phyloP scores from a whole-genome alignment of 2,797 vertebrate species.

The Aotus griseimembra region DNA sequence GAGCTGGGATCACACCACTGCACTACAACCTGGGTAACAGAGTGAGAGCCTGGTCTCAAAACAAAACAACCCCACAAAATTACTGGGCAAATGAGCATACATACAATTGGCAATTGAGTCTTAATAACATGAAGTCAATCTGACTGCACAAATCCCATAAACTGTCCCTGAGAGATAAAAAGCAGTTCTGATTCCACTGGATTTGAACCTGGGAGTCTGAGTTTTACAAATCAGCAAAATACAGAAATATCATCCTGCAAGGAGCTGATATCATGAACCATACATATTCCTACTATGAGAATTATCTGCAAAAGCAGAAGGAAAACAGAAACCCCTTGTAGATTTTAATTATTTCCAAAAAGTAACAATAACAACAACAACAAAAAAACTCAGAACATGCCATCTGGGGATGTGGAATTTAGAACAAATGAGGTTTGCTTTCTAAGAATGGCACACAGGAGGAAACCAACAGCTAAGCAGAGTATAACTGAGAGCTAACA shows the following conservation, averaged over 20 bases:
- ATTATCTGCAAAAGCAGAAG: conserved; percentile 29
- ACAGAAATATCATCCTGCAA: neutral
- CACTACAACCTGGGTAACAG: neutral
- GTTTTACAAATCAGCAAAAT: neutral
- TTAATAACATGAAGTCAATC: neutral
- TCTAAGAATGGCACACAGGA: conserved; percentile 44
- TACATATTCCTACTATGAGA: neutral
- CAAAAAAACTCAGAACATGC: neutral
- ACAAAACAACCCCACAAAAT: neutral
- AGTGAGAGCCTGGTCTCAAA: neutral
- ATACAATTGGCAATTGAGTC: neutral
- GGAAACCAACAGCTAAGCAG: neutral
- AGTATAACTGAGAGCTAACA: neutral
- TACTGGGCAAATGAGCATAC: neutral
- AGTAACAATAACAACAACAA: conserved; percentile 5
- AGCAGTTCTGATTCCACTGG: neutral
- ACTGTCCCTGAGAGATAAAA: neutral
- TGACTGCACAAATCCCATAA: neutral
- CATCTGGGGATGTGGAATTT: neutral
- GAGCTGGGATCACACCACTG: neutral
- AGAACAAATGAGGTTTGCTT: conserved; percentile 43
- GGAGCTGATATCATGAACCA: neutral
- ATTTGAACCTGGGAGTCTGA: neutral
- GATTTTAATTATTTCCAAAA: conserved; percentile 61
- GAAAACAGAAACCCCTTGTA: neutral